Conservation (phyloP, 2,888 invertebrate genomes). For the Ferrisia virgata region DNA sequence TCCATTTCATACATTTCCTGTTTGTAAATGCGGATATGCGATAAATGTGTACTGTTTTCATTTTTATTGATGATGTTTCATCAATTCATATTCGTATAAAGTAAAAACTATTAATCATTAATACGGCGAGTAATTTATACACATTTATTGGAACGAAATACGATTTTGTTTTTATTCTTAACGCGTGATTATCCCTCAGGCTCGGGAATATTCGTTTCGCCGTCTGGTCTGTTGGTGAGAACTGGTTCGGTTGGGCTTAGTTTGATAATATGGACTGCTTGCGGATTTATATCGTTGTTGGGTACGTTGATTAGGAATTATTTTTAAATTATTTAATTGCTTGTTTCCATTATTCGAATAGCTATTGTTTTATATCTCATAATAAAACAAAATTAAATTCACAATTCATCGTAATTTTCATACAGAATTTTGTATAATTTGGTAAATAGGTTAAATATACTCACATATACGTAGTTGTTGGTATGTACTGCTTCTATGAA, state of each 20-base stretch:
- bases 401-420: too few species aligned
- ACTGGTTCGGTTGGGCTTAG: conserved; percentile 92
- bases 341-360: too few species aligned
- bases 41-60: not conserved
- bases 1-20: not conserved
- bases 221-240: conserved; percentile 86
- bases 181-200: conserved; percentile 64
- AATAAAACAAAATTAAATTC: too few species aligned
- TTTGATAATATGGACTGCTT: conserved; percentile 91
- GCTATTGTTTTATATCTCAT: too few species aligned
- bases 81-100: not conserved
- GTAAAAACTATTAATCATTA: conserved; percentile 2
- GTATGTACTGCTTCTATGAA: too few species aligned
- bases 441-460: too few species aligned
- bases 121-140: not conserved
- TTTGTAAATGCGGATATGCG: not conserved
- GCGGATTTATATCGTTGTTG: conserved; percentile 84
- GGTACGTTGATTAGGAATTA: conserved; percentile 71
- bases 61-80: conserved; percentile 13
- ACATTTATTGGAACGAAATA: not conserved
- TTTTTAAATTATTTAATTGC: too few species aligned
- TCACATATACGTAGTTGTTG: too few species aligned
- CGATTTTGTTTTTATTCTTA: conserved; percentile 41
- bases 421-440: too few species aligned
- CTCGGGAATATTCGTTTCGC: conserved; percentile 98